Percentiles rank a stretch among this genome's conserved stretches.
Evolutionary conservation across 1,140 invertebrate species (phyloP).

Genomic region (Procambarus clarkii): DNA sequence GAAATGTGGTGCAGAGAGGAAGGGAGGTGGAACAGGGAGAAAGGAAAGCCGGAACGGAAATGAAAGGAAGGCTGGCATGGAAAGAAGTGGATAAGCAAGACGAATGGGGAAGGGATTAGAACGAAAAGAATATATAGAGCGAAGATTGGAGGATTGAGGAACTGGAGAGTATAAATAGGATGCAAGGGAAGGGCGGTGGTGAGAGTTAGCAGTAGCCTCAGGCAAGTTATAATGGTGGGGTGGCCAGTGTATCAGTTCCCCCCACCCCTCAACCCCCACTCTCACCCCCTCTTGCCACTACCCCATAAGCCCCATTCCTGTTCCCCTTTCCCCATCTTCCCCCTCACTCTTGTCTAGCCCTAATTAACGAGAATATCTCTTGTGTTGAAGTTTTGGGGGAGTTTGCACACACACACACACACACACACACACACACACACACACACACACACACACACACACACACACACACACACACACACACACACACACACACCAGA

Average conservation of each 20-base stretch:
- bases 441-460: too few relatives aligned
- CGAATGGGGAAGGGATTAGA: background rate
- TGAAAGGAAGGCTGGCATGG: background rate
- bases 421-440: too few relatives aligned
- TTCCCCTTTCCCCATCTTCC: too few relatives aligned
- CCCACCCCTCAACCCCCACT: background rate
- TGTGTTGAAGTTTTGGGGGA: too few relatives aligned
- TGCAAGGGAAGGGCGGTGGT: background rate
- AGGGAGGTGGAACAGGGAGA: background rate
- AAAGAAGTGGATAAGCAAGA: background rate
- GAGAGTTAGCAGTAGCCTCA: background rate
- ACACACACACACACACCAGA: too few relatives aligned
- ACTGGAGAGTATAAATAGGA: background rate
- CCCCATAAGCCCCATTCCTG: too few relatives aligned
- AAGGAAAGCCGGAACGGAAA: background rate
- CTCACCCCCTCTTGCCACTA: background rate
- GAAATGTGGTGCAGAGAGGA: background rate
- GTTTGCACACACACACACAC: too few relatives aligned
- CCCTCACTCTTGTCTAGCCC: too few relatives aligned
- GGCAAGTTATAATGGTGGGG: too few relatives aligned
- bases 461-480: too few relatives aligned
- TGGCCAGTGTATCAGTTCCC: too few relatives aligned
- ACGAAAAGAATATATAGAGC: background rate
- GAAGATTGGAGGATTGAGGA: background rate
- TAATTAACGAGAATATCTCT: too few relatives aligned